A percentile compares a stretch with the other conserved stretches of the same genome.
phyloP scores from a whole-genome alignment of 2,113 vertebrate species.

The Mellivora capensis region DNA sequence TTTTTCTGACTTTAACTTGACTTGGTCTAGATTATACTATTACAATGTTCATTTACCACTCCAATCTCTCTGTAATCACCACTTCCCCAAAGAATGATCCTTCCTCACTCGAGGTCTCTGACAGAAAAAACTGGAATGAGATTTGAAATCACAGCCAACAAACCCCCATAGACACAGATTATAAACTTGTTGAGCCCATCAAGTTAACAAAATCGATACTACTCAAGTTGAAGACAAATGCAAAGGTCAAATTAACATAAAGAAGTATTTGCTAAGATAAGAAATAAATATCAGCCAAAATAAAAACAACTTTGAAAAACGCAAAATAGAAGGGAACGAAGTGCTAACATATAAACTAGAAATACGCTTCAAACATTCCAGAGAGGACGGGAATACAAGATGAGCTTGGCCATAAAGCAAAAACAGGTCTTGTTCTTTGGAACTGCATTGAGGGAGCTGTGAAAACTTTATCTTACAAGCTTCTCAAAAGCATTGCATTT shows the following conservation, averaged over 20 bases:
- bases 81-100: neutral
- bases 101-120: neutral
- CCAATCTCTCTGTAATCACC: neutral
- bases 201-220: neutral
- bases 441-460: neutral
- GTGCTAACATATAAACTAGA: neutral
- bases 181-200: neutral
- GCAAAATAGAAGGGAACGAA: neutral
- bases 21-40: neutral
- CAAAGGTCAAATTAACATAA: slow-evolving; percentile 60
- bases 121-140: neutral
- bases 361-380: neutral
- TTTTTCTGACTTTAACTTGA: neutral
- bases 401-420: neutral
- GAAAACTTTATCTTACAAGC: neutral
- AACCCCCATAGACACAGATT: neutral
- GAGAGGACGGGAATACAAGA: neutral
- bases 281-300: slow-evolving; percentile 31
- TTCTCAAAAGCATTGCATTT: neutral
- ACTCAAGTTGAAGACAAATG: neutral
- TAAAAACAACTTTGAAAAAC: neutral
- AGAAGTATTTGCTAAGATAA: neutral
- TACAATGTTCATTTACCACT: neutral
- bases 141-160: slow-evolving; percentile 31
- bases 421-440: neutral